A percentile compares a stretch with the other conserved stretches of the same genome.
phyloP scores from a whole-genome alignment of 1,140 invertebrate species.

The Drosophila nigromelanica region DNA sequence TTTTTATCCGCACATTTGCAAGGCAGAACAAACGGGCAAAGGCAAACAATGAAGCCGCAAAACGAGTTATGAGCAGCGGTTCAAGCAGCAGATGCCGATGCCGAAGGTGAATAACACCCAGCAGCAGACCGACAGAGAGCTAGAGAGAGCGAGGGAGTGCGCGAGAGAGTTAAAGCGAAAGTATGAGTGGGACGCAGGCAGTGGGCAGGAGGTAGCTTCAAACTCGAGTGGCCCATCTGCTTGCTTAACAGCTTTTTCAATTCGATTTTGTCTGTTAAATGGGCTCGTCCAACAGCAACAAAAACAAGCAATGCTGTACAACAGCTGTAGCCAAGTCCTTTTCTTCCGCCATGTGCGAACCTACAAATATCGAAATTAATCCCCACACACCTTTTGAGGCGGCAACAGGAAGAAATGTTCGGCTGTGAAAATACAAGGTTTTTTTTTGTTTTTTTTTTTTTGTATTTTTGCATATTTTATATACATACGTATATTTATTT shows the following conservation, averaged over 20 bases:
- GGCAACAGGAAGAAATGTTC: slow-evolving; percentile 32
- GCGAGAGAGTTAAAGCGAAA: slow-evolving; percentile 48
- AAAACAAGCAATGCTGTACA: not conserved
- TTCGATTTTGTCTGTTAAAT: slow-evolving; percentile 4
- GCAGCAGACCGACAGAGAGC: slow-evolving; percentile 21
- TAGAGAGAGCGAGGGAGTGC: not conserved
- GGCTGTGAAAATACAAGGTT: slow-evolving; percentile 31
- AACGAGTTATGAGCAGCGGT: slow-evolving; percentile 35
- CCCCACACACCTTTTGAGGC: not conserved
- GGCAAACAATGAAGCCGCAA: slow-evolving; percentile 49
- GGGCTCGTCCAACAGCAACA: slow-evolving; percentile 12
- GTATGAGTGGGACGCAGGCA: slow-evolving; percentile 6
- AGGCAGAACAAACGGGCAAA: slow-evolving; percentile 48
- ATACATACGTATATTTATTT: slow-evolving; percentile 17
- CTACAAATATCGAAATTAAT: not conserved
- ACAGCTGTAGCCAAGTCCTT: slow-evolving; percentile 23
- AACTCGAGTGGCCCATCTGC: slow-evolving; percentile 17
- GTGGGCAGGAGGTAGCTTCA: slow-evolving; percentile 15
- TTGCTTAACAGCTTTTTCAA: slow-evolving; percentile 1
- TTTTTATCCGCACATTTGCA: slow-evolving; percentile 61
- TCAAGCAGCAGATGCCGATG: slow-evolving; percentile 12
- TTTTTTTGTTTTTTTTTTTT: slow-evolving; percentile 4
- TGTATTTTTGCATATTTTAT: slow-evolving; percentile 33
- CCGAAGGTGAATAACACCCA: slow-evolving; percentile 43
- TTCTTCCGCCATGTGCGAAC: slow-evolving; percentile 19